Conservation (phyloP, 2,888 invertebrate species). For the Phasia obesa region DNA sequence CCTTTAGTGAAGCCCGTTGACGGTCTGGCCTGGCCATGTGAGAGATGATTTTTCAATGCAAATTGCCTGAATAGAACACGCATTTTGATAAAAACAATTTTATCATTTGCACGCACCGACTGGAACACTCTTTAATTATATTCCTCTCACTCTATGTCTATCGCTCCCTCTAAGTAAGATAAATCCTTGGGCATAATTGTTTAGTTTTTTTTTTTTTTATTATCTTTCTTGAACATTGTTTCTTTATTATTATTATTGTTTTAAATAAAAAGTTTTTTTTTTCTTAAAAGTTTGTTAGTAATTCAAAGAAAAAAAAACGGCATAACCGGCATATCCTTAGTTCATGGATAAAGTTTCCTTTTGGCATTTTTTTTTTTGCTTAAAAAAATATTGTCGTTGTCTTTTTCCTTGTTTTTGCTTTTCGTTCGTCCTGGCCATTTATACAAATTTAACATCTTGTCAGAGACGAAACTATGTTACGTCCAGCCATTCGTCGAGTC, state of each 20-base stretch:
- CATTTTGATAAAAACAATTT: too few relatives aligned
- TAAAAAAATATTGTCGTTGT: conserved; percentile 24
- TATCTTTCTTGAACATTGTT: not conserved
- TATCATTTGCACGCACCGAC: too few relatives aligned
- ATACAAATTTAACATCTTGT: conserved; percentile 49
- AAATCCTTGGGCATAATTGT: conserved; percentile 33
- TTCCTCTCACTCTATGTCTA: not conserved
- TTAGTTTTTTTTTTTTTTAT: conserved; percentile 5
- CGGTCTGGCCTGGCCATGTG: too few relatives aligned
- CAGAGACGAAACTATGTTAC: conserved; percentile 28
- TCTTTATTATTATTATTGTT: conserved; percentile 39
- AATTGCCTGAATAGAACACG: too few relatives aligned
- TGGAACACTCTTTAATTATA: not conserved
- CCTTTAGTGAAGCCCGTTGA: too few relatives aligned
- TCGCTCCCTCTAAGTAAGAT: not conserved
- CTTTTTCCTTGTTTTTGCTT: not conserved
- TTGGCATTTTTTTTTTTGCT: conserved; percentile 8
- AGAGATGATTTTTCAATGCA: too few relatives aligned
- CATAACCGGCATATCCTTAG: conserved; percentile 42
- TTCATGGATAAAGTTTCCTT: conserved; percentile 57
- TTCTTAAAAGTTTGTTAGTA: conserved; percentile 49
- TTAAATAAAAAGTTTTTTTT: conserved; percentile 20
- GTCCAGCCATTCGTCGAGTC: not conserved
- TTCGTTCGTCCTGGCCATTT: not conserved
- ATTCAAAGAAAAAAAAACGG: conserved; percentile 30